Conservation (phyloP, 2,113 vertebrate species). For the Neopipo cinnamomea region DNA sequence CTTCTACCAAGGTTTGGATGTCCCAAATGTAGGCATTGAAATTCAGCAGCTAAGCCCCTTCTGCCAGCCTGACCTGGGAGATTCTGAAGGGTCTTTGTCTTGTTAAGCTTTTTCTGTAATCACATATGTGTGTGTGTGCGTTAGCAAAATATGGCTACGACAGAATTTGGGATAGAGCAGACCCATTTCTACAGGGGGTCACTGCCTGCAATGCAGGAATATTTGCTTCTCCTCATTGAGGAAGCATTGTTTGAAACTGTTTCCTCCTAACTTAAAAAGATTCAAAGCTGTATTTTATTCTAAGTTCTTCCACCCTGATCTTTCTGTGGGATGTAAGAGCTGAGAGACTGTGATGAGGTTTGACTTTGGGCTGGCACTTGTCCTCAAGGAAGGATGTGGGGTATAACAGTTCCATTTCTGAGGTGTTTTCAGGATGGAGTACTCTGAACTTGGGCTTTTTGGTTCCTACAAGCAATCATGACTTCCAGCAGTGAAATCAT, state of each 20-base stretch:
- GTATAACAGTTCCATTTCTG: neutral
- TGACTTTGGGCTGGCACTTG: neutral
- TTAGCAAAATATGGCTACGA: fast-evolving
- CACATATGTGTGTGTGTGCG: conserved; percentile 21
- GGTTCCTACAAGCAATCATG: neutral
- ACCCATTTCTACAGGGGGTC: neutral
- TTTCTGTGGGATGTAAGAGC: neutral
- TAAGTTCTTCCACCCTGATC: neutral
- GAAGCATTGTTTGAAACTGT: neutral
- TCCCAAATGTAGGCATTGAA: conserved; percentile 74
- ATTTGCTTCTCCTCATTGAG: neutral
- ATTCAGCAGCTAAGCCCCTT: conserved; percentile 71
- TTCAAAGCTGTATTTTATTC: neutral
- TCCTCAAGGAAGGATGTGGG: neutral
- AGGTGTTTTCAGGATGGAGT: neutral
- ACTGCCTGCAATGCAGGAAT: neutral
- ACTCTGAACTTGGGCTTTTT: neutral
- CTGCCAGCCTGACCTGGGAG: conserved; percentile 71
- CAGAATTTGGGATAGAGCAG: neutral
- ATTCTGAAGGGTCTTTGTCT: conserved; percentile 75
- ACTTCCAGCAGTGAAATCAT: neutral
- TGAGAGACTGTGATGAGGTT: neutral
- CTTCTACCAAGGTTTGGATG: conserved; percentile 75
- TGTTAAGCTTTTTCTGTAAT: conserved; percentile 70
- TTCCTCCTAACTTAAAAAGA: neutral